Percentiles rank a stretch among this genome's conserved stretches.
Evolutionary conservation across 2,797 vertebrate genomes (phyloP).

Genomic region (Scleropages formosus): DNA sequence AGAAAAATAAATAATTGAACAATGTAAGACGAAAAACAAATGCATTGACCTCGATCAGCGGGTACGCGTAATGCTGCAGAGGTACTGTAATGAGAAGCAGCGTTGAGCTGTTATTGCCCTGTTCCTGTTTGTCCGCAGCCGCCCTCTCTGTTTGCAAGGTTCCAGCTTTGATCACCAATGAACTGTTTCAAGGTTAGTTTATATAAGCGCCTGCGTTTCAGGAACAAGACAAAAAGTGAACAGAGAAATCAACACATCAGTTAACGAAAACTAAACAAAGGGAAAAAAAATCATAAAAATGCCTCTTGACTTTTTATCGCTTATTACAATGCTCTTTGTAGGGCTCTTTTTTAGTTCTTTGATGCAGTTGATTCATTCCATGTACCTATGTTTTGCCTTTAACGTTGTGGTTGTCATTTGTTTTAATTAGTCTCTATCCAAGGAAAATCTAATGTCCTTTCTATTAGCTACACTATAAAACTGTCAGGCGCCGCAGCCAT

Average conservation of each 20-base stretch:
- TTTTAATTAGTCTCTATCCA: conserved; percentile 14
- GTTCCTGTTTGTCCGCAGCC: conserved; percentile 7
- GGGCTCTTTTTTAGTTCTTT: not conserved
- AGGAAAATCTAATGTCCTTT: conserved; percentile 4
- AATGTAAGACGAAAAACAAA: conserved; percentile 14
- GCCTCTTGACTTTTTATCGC: conserved; percentile 14
- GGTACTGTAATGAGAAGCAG: conserved; percentile 16
- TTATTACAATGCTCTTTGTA: conserved; percentile 6
- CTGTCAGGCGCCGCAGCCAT: conserved; percentile 27
- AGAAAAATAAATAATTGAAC: conserved; percentile 24
- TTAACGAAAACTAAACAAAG: conserved; percentile 22
- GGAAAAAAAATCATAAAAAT: conserved; percentile 8
- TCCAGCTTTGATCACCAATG: not conserved
- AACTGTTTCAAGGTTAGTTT: not conserved
- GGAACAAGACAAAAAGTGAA: conserved; percentile 15
- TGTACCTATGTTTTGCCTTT: conserved; percentile 3
- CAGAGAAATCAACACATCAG: conserved; percentile 11
- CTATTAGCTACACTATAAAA: conserved; percentile 26
- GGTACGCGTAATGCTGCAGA: conserved; percentile 2
- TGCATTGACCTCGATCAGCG: not conserved
- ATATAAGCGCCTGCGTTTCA: conserved; percentile 9
- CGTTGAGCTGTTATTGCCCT: conserved; percentile 12
- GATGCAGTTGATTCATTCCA: not conserved
- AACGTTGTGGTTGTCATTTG: not conserved
- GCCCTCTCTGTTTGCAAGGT: conserved; percentile 4